A percentile compares a stretch with the other conserved stretches of the same genome.
Conservation (phyloP, 2,797 vertebrate species). For the Microtus agrestis region DNA sequence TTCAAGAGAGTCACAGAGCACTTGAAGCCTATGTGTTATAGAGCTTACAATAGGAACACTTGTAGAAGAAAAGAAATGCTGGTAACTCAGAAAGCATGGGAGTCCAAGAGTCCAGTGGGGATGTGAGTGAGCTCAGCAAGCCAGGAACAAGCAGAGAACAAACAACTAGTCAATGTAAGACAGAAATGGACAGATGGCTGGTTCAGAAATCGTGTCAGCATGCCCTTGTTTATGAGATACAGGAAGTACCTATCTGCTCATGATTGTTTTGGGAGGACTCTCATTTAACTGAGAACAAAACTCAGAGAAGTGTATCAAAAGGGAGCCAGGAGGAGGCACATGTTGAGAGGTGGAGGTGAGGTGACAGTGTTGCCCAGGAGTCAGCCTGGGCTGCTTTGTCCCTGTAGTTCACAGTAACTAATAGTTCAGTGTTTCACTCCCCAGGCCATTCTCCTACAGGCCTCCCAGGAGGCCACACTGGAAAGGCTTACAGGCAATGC, state of each 20-base stretch:
- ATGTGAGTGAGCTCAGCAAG: not conserved
- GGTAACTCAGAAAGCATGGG: not conserved
- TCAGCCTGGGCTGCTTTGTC: not conserved
- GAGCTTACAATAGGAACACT: constrained; percentile 14
- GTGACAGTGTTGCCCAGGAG: not conserved
- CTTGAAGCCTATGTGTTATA: not conserved
- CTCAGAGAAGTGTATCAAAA: not conserved
- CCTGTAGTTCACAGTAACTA: not conserved
- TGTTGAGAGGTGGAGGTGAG: not conserved
- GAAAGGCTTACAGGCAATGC: not conserved
- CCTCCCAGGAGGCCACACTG: not conserved
- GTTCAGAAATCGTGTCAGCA: not conserved
- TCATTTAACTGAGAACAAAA: not conserved
- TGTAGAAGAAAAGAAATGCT: not conserved
- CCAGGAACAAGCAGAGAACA: not conserved
- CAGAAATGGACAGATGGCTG: not conserved
- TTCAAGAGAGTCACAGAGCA: not conserved
- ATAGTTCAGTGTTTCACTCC: not conserved
- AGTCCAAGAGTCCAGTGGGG: not conserved
- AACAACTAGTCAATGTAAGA: not conserved
- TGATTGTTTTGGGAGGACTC: not conserved
- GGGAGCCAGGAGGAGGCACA: not conserved
- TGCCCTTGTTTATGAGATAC: constrained; percentile 32
- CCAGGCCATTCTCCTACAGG: not conserved
- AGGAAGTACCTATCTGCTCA: not conserved